Evolutionary conservation across 1,140 invertebrate genomes (phyloP), one percentile per base, ranked within the genome.

Genomic region (Glossosoma conforme): DNA sequence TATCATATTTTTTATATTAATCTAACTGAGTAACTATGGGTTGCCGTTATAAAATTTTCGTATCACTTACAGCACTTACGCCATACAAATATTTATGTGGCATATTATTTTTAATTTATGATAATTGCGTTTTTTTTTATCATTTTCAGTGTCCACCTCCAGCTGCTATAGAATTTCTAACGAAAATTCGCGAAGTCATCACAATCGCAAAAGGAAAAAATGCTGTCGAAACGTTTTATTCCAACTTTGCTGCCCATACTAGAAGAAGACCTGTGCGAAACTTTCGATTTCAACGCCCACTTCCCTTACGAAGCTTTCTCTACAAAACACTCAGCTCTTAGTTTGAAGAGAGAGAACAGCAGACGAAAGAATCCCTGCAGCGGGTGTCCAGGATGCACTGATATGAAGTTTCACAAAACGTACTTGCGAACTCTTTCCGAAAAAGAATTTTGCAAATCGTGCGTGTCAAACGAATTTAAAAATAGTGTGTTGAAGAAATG

Each of bases 141-240:
- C 43, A 18, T 48, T 74, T 74, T 14, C 65, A 91, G 86, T 80
- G 85, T 44, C 90, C 89, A 35, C 89, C 90, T 10, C 88, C 89
- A 59, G 89, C 87, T 22, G 88, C 89, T 11, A 68, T 91, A 24
- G 89, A 93, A 66, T 92, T 93, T 66, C 72, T 93, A 9, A 75
- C 81, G 1, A 90, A 91, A 74, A 89, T 93, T 43, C 79, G 89
- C 10, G 89, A 92, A 75, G 88, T 92, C 8, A 92, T 93, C 61
- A 74, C 83, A 3, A 83, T 91, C 28, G 89, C 90, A 3, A 91
- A 90, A 65, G 83, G n/a, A 87, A 45, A 91, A 91, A 67, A 90
- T 93, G 82, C 75, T 78, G n/a, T 77, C 80, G 1, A 91, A 91
- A 68, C 78, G 82, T 44, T 93, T 89, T 62, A 74, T 84, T 33